These are phyloP conservation scores for Montipora cactus DNA, from an alignment of 64 coral and sea anemone species.

Conservation along the genomic window DNA sequence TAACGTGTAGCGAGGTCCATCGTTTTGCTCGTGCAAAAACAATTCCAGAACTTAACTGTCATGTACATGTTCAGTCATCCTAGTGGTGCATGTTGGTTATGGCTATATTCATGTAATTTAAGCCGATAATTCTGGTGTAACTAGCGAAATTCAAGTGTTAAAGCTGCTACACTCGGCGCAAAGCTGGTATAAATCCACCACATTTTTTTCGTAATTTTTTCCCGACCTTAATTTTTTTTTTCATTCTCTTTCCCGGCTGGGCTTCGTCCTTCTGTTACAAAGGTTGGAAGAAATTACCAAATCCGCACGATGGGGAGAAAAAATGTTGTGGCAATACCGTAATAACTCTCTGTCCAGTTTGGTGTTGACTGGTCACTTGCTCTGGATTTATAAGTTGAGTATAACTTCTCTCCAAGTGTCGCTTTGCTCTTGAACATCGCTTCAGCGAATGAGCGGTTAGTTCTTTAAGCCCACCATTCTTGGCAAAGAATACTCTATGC, in stretches of 20 bases:
- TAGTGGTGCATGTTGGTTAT: too few relatives aligned
- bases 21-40: too few relatives aligned
- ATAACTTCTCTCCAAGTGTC: conserved; percentile 83
- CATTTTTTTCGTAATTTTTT: background rate
- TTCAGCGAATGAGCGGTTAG: conserved; percentile 73
- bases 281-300: background rate
- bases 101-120: too few relatives aligned
- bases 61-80: too few relatives aligned
- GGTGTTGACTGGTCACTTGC: background rate
- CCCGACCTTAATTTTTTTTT: background rate
- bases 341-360: background rate
- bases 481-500: conserved; percentile 68
- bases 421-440: conserved; percentile 82
- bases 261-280: background rate
- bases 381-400: conserved; percentile 29
- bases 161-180: too few relatives aligned
- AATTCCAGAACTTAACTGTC: too few relatives aligned
- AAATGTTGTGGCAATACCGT: conserved; percentile 12
- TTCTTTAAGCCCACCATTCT: conserved; percentile 66
- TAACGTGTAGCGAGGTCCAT: background rate
- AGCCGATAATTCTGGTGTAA: background rate
- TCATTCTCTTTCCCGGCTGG: background rate
- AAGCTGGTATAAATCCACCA: background rate
- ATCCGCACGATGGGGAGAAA: background rate
- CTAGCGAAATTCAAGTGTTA: background rate